Evolutionary conservation across 2,113 vertebrate species (phyloP), one percentile per base, ranked within the genome.

Genomic region (Lagopus leucura): DNA sequence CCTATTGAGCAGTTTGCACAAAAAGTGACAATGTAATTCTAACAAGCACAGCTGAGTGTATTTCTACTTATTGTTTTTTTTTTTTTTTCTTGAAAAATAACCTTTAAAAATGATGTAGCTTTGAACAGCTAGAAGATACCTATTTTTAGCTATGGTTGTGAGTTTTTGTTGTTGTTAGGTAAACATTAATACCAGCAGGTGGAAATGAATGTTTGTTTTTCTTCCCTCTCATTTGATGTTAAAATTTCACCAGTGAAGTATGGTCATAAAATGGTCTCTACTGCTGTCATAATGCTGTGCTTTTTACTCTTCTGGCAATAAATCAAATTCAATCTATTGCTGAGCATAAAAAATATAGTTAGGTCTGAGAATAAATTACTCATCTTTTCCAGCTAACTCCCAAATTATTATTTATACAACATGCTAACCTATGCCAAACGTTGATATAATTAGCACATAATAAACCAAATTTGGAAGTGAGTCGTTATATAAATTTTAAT

Each of bases 81-180:
- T 43, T 52, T n/a, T 43, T 66, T 92, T 92, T 40, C 63, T 75
- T 89, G 43, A 92, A 86, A 95, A 84, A 84, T 89, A 93, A 86
- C 4, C 21, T 88, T 93, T 94, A 88, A 92, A 86, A 89, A 50
- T 36, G 86, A 50, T 27, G 66, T 42, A 54, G 13, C 22, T 58
- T 90, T 92, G 58, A 78, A 58, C 65, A 79, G 6, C 20, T 72
- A 58, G 9, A 88, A 43, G 36, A 38, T 12, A 75, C 91, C 32
- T 82, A 34, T 73, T 83, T 88, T 92, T 65, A 64, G 17, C 7
- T 58, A 3, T 57, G 3, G 32, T 32, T 70, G 3, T 60, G 11
- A 76, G 48, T 1, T 52, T 64, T 32, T 36, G 13, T 65, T 66
- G 1, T 45, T 63, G 1, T 70, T 55, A 74, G 10, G 10, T 90